Conservation (phyloP, 30 jellyfish, hydroid and myxozoan species). For the Aurelia coerulea region DNA sequence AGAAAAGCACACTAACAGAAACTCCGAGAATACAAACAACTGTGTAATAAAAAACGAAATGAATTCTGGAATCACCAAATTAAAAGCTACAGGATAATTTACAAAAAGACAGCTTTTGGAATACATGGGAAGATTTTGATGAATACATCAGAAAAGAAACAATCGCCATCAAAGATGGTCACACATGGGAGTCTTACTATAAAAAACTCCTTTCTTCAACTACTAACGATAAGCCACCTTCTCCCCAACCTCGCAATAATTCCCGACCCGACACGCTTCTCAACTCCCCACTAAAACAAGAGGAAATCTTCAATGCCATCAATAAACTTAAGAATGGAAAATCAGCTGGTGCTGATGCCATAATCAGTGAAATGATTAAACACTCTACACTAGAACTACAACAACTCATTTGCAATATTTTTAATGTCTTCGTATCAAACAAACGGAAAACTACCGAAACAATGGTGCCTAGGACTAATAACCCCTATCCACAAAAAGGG, state of each 20-base stretch:
- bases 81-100: neutral
- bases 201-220: too few species aligned
- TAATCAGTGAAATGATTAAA: neutral
- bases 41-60: neutral
- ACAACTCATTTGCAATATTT: neutral
- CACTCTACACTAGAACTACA: neutral
- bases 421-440: neutral
- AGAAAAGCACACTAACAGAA: neutral
- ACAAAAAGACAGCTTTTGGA: neutral
- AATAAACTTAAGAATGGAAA: too few species aligned
- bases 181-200: too few species aligned
- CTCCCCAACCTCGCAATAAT: too few species aligned
- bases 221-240: neutral
- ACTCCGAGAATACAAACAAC: neutral
- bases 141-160: neutral
- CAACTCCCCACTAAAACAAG: too few species aligned
- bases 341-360: neutral
- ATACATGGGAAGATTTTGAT: neutral
- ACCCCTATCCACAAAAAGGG: slow-evolving; percentile 16
- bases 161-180: neutral
- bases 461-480: neutral
- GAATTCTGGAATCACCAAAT: neutral
- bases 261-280: too few species aligned
- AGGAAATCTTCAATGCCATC: neutral
- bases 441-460: neutral